Evolutionary conservation across 2,888 invertebrate species (phyloP).

Genomic region (Zygothrica quintamaculata): DNA sequence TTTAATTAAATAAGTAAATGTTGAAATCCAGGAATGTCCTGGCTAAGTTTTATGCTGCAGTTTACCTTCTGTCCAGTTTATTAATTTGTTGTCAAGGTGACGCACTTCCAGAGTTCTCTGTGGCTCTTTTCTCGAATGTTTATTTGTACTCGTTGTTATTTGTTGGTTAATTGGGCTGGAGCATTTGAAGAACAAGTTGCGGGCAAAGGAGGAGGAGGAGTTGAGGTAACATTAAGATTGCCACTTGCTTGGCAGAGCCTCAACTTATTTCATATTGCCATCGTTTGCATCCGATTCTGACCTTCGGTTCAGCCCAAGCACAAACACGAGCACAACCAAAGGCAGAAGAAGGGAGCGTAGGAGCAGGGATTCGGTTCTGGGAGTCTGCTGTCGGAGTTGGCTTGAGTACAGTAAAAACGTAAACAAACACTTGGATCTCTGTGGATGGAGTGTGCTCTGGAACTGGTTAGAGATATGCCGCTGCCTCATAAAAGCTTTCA

Average conservation of each 20-base stretch:
- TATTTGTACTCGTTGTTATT: slow-evolving; percentile 15
- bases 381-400: not conserved
- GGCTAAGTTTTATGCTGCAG: not conserved
- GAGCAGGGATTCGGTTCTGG: slow-evolving; percentile 5
- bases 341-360: not conserved
- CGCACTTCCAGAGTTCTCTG: slow-evolving; percentile 14
- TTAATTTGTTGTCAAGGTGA: slow-evolving; percentile 40
- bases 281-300: slow-evolving; percentile 27
- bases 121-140: slow-evolving; percentile 12
- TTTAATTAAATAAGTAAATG: too few species aligned
- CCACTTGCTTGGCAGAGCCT: slow-evolving; percentile 13
- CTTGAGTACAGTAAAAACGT: slow-evolving; percentile 58
- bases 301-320: slow-evolving; percentile 41
- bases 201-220: not conserved
- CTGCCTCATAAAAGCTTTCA: slow-evolving; percentile 40
- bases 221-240: not conserved
- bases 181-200: not conserved
- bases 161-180: slow-evolving; percentile 26
- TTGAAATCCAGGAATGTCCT: slow-evolving; percentile 5
- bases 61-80: slow-evolving; percentile 25
- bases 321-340: not conserved
- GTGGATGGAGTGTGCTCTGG: slow-evolving; percentile 9
- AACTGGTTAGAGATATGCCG: slow-evolving; percentile 11
- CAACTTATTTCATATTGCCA: slow-evolving; percentile 50
- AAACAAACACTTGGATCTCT: slow-evolving; percentile 73